Evolutionary conservation across 2,888 invertebrate genomes (phyloP), one percentile per base, ranked within the genome.

Genomic region (Agrilus biguttatus): DNA sequence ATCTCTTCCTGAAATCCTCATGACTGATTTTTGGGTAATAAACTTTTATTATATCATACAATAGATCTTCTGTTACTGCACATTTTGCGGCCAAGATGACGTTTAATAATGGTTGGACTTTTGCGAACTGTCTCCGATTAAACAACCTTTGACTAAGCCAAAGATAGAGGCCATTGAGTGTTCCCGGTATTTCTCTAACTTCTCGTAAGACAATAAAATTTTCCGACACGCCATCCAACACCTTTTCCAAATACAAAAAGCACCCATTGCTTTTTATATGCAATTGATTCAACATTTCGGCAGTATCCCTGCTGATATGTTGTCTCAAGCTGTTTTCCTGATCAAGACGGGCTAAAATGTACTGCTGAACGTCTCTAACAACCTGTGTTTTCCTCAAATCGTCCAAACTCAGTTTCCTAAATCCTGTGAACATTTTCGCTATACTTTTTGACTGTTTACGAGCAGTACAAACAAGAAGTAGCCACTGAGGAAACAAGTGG

Each of bases 221-320:
- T 56, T 93, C 91, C 0, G 88, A 86, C 2, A 95, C 90, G 0
- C 93, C 93, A 54, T 95, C 92, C 37, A 93, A 63, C 0, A 92
- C 74, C 68, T 88, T 86, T 59, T 89, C 88, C 48, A 90, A 64
- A 54, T 90, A 91, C 4, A 91, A 71, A 49, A 91, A 80, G 54
- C 90, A 91, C 0, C 93, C 96, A 58, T 95, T 93, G 59, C 91
- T 91, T 67, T 96, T 96, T 54, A 96, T 95, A 58, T 95, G 83
- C 35, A 96, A 70, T 57, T 93, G 92, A 65, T 96, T 95, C 3
- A 96, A 68, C 65, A 92, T 91, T 51, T 95, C 93, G 0, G 95
- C 95, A 1, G 93, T 93, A 58, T 89, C 88, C 43, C 84, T 72
- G 36, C 88, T 90, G 47, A 95, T 82, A 57, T 93, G 90, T 47